Evolutionary conservation across 2,113 vertebrate species (phyloP), one percentile per base, ranked within the genome.

Genomic region (Prochilodus magdalenae): DNA sequence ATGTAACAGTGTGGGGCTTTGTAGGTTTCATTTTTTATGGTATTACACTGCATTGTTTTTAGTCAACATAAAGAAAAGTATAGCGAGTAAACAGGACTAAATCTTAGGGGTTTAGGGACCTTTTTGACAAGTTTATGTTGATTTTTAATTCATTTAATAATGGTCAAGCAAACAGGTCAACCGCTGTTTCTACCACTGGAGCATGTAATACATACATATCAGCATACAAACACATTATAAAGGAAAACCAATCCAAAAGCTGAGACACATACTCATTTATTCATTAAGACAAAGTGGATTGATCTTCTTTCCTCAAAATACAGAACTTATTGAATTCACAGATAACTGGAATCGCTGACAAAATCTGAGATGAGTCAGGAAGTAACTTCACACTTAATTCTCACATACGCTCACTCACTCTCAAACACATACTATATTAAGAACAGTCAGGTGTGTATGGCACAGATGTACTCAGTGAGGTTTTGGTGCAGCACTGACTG

Each of bases 191-290:
- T 11, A 44, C 40, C 11, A 7, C 4, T 10, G 40, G 1, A 36
- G 7, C 36, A 36, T 36, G 6, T 6, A 36, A 8, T 47, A 36
- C 70, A 27, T 26, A 10, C 29, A 44, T 12, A 53, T 0, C 70
- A 4, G 29, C 40, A 40, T 49, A 1, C 40, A 59, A 57, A 66
- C n/a, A 73, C 33, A 29, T 26, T 13, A 16, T 33, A 40, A 79
- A 69, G 55, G 44, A 73, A 59, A 74, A 51, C 55, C 26, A n/a
- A 14, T 67, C 29, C 60, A 74, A 55, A 74, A 18, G 16, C 51
- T 75, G 11, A 80, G 27, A 55, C 40, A 75, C 14, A 80, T 47
- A 59, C 60, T 75, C 49, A 53, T 80, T 80, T 80, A 84, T 76
- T 84, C 10, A 30, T 76, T 71, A 63, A 77, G 75, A 49, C 22